Evolutionary conservation across 2,888 invertebrate genomes (phyloP).

Genomic region (Mimumesa dahlbomi): DNA sequence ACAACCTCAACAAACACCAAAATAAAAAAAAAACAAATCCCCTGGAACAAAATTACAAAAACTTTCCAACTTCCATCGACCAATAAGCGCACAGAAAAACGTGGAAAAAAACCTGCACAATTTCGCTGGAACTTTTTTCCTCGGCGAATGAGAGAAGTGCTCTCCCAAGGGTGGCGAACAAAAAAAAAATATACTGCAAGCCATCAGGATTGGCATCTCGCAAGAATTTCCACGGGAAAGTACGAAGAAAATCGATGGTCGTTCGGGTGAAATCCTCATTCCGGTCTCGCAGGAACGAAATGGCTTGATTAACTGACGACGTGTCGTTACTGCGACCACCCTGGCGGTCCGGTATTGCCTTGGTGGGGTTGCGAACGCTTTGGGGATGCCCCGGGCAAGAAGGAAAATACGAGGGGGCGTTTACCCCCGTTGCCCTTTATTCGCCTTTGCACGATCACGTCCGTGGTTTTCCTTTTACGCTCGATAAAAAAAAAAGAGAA

Average conservation of each 20-base stretch:
- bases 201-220: slow-evolving; percentile 35
- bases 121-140: too few species aligned
- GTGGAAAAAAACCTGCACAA: too few species aligned
- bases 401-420: slow-evolving; percentile 66
- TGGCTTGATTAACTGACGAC: slow-evolving; percentile 80
- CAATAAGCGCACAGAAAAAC: too few species aligned
- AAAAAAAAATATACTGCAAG: too few species aligned
- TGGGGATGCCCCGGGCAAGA: slow-evolving; percentile 63
- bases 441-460: slow-evolving; percentile 68
- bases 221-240: slow-evolving; percentile 27
- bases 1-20: too few species aligned
- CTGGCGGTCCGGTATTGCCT: slow-evolving; percentile 70
- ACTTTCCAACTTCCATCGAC: too few species aligned
- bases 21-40: too few species aligned
- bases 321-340: slow-evolving; percentile 76
- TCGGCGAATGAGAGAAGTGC: too few species aligned
- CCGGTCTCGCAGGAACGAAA: slow-evolving; percentile 74
- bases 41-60: too few species aligned
- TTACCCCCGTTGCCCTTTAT: slow-evolving; percentile 60
- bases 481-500: too few species aligned
- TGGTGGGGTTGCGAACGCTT: slow-evolving; percentile 61
- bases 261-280: slow-evolving; percentile 67
- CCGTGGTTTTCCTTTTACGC: slow-evolving; percentile 61
- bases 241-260: slow-evolving; percentile 61
- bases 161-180: too few species aligned